Conservation (phyloP, 2,113 vertebrate species). For the Brachypodius melanocephalos region DNA sequence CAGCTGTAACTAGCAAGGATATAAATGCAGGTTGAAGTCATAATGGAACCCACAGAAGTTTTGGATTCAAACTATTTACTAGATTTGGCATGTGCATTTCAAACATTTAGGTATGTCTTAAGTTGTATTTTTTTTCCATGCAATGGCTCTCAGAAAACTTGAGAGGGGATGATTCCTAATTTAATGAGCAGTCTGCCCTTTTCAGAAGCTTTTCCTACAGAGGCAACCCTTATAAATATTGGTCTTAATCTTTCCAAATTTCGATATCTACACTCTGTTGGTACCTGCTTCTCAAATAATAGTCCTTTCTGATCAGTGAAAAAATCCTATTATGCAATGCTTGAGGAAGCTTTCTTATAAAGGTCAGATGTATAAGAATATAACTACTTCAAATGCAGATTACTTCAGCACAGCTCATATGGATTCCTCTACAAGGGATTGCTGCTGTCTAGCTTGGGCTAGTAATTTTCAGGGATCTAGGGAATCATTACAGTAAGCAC, state of each 20-base stretch:
- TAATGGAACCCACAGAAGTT: background rate
- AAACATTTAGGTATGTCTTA: background rate
- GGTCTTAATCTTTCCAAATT: background rate
- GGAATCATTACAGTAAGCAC: background rate
- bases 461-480: background rate
- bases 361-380: background rate
- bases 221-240: background rate
- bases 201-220: background rate
- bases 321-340: background rate
- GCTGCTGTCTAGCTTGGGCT: background rate
- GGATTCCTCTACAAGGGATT: background rate
- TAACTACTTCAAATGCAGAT: background rate
- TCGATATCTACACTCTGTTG: background rate
- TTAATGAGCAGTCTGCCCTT: background rate
- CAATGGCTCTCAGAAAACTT: background rate
- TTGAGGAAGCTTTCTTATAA: background rate
- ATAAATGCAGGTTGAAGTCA: background rate
- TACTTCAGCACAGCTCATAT: background rate
- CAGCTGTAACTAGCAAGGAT: background rate
- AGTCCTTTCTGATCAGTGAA: background rate
- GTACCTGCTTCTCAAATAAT: background rate
- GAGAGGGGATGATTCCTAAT: background rate
- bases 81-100: background rate
- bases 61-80: background rate
- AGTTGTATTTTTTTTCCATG: fast-evolving